Evolutionary conservation across 2,888 invertebrate species (phyloP).

Genomic region (Tetanocera ferruginea): DNA sequence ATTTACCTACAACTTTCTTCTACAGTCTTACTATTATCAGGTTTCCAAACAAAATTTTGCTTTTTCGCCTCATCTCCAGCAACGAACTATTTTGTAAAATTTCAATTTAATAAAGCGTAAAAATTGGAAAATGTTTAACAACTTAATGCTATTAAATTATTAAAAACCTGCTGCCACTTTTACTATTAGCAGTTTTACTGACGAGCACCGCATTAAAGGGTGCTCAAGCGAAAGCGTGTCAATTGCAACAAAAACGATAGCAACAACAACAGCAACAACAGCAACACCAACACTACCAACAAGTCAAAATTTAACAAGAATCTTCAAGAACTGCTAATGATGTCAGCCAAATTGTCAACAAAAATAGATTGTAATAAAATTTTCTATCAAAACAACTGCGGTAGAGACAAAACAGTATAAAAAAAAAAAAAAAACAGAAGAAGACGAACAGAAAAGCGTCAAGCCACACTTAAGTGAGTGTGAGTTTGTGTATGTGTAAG

Average conservation of each 20-base stretch:
- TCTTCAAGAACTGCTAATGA: conserved; percentile 17
- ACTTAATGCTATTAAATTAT: too few species aligned
- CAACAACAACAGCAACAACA: not conserved
- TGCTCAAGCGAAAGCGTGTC: not conserved
- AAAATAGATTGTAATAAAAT: conserved; percentile 26
- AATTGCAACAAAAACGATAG: not conserved
- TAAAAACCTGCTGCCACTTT: too few species aligned
- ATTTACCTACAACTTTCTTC: too few species aligned
- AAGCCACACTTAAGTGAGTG: not conserved
- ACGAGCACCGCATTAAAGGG: too few species aligned
- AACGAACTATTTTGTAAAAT: too few species aligned
- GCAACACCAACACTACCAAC: not conserved
- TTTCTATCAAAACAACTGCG: conserved; percentile 25
- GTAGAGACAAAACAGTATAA: not conserved
- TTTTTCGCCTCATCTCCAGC: too few species aligned
- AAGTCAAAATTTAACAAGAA: not conserved
- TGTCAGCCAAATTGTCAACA: conserved; percentile 27
- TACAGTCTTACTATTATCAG: too few species aligned
- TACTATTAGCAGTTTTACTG: too few species aligned
- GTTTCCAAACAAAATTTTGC: too few species aligned
- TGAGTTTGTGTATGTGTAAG: not conserved
- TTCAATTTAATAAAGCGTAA: too few species aligned
- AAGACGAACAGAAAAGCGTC: not conserved
- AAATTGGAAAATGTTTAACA: too few species aligned
- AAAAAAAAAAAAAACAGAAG: not conserved